Evolutionary conservation across 92 coral and sea anemone species (phyloP).

Genomic region (Palythoa heliodiscus): DNA sequence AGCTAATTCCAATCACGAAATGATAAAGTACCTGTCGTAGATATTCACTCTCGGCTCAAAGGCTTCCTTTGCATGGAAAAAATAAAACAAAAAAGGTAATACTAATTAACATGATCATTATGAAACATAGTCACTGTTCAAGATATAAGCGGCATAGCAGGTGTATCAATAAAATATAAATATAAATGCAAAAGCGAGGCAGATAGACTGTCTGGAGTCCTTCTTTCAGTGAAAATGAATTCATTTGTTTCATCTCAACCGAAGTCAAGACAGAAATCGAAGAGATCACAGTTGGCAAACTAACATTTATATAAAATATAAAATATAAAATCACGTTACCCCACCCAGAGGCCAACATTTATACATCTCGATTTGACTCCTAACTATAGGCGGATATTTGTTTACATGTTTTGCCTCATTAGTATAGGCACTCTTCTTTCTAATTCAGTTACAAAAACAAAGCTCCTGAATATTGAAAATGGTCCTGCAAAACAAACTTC

Average conservation of each 20-base stretch:
- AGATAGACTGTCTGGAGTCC: conserved; percentile 23
- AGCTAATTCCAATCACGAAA: not conserved
- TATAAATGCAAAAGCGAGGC: too few relatives aligned
- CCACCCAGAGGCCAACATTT: too few relatives aligned
- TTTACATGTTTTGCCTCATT: too few relatives aligned
- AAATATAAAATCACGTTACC: not conserved
- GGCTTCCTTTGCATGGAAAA: conserved; percentile 24
- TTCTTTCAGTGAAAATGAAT: conserved; percentile 56
- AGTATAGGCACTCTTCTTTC: too few relatives aligned
- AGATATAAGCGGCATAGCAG: too few relatives aligned
- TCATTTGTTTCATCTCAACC: conserved; percentile 41
- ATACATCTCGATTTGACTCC: too few relatives aligned
- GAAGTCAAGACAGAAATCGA: conserved; percentile 45
- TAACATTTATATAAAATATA: conserved; percentile 41
- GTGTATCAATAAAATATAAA: too few relatives aligned
- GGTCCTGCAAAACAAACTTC: too few relatives aligned
- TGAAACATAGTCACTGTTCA: too few relatives aligned
- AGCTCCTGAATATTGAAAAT: too few relatives aligned
- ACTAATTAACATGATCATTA: not conserved
- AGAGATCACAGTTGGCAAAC: conserved; percentile 40
- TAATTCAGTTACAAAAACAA: too few relatives aligned
- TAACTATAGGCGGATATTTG: too few relatives aligned
- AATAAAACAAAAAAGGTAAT: not conserved
- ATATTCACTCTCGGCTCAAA: conserved; percentile 38
- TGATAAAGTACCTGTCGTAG: conserved; percentile 21